Evolutionary conservation across 2,888 invertebrate genomes (phyloP), one percentile per base, ranked within the genome.

Genomic region (Tanytarsus gracilentus): DNA sequence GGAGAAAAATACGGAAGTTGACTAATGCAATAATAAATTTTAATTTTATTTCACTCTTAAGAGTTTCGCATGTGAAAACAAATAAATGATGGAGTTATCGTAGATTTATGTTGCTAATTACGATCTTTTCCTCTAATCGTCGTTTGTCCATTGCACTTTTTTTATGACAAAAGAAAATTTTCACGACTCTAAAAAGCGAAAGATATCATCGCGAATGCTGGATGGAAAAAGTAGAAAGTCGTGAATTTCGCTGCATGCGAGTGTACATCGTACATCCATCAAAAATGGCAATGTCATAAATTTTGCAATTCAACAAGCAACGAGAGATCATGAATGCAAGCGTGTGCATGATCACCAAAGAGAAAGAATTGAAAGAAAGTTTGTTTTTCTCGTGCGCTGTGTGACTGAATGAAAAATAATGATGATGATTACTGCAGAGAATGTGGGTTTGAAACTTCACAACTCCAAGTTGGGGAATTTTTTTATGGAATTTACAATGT

Each of bases 271-370:
- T 7, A 18, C 52, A 52, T 52, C 30, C 29, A 52, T 52, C 52
- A 52, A 29, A 33, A 33, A 52, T 30, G 52, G n/a, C 52, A 52
- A n/a, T 30, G 52, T 52, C 52, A 52, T 52, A 52, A 52, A 52
- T 52, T 27, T 52, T 30, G 52, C 52, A 52, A 52, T 52, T 33
- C 9, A 8, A 40, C 8, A 30, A 33, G 9, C n/a, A 11, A 33
- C n/a, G n/a, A n/a, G n/a, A n/a, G n/a, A n/a, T n/a, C n/a, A 49
- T 8, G 26, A n/a, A 23, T 49, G 49, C 49, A 23, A 21, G 4
- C 26, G 23, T n/a, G 40, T 16, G 40, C 7, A 49, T 26, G 18
- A 11, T 11, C 9, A 23, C 8, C 21, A 14, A 23, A 23, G 18
- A 23, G 49, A 49, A 49, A 11, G 21, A 29, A 16, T 40, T 7